These are phyloP conservation scores for Leptestheria dahalacensis DNA, from an alignment of 1,140 invertebrate genomes.

Conservation along the genomic window DNA sequence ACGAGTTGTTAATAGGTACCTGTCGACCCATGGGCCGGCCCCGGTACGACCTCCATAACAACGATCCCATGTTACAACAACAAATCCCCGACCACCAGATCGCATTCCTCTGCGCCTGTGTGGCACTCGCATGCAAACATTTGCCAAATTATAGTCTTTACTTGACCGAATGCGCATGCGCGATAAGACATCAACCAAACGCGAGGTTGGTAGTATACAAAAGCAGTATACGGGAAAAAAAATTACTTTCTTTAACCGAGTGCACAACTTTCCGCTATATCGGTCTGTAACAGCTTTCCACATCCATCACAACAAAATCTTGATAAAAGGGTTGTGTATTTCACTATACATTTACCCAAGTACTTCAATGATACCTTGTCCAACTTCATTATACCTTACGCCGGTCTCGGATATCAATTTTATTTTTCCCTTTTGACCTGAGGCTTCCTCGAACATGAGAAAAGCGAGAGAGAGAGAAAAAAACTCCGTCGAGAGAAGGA, in stretches of 20 bases:
- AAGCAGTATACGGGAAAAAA: too few relatives aligned
- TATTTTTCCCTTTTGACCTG: neutral
- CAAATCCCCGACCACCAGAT: neutral
- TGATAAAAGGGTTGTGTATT: too few relatives aligned
- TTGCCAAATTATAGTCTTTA: neutral
- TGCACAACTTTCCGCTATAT: too few relatives aligned
- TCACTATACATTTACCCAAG: too few relatives aligned
- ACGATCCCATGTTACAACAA: neutral
- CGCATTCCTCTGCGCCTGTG: conserved; percentile 1
- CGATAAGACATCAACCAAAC: neutral
- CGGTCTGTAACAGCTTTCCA: too few relatives aligned
- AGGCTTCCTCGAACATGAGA: too few relatives aligned
- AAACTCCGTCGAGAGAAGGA: neutral
- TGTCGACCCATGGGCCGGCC: neutral
- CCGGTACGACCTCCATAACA: neutral
- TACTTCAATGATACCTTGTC: neutral
- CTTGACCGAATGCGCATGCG: neutral
- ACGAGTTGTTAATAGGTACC: conserved; percentile 12
- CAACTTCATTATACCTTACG: neutral
- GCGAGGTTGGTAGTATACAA: neutral
- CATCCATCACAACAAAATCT: too few relatives aligned
- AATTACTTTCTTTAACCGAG: too few relatives aligned
- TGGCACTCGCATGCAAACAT: neutral
- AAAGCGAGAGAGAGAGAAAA: too few relatives aligned
- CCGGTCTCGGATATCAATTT: neutral